Evolutionary conservation across 2,113 vertebrate species (phyloP).

Genomic region (Pungitius pungitius): DNA sequence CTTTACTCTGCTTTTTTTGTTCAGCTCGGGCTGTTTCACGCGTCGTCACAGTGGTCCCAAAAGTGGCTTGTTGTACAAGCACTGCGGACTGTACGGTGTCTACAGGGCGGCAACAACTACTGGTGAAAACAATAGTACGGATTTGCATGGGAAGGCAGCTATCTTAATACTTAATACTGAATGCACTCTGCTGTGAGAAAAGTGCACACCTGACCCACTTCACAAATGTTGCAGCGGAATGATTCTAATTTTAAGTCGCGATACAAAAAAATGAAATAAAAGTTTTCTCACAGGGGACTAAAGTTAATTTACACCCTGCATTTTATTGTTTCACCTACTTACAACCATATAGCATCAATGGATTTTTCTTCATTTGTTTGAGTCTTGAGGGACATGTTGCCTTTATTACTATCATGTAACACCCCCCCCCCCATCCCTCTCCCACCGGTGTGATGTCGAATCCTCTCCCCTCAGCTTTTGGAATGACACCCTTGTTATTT

Average conservation of each 20-base stretch:
- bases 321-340: not conserved
- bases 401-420: conserved; percentile 2
- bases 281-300: not conserved
- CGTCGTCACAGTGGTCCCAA: conserved; percentile 21
- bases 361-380: not conserved
- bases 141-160: conserved; percentile 22
- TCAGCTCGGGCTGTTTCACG: conserved; percentile 13
- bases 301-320: not conserved
- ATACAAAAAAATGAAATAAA: not conserved
- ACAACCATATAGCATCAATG: not conserved
- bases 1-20: conserved; percentile 10
- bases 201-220: not conserved
- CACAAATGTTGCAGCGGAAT: not conserved
- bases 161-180: not conserved
- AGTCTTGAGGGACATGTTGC: not conserved
- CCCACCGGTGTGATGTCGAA: not conserved
- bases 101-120: conserved; percentile 20
- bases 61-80: conserved; percentile 13
- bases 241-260: not conserved
- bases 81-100: conserved; percentile 2
- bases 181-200: not conserved
- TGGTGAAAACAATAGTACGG: conserved; percentile 31
- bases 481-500: conserved; percentile 3
- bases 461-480: conserved; percentile 7
- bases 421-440: no score